Evolutionary conservation across 2,888 invertebrate species (phyloP).

Genomic region (Arrhopalites spinosus): DNA sequence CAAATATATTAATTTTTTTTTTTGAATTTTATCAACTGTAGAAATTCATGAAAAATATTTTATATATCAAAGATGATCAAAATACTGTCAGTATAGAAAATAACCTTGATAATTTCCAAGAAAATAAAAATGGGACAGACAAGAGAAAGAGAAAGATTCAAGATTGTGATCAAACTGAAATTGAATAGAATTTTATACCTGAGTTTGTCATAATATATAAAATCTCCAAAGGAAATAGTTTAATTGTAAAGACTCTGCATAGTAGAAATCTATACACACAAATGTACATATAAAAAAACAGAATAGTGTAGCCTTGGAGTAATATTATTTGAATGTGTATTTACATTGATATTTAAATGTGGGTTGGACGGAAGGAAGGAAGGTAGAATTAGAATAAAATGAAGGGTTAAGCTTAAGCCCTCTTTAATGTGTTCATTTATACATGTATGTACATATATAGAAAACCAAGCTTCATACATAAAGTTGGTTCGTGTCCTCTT

Average conservation of each 20-base stretch:
- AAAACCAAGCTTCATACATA: neutral
- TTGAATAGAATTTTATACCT: too few species aligned
- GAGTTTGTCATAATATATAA: too few species aligned
- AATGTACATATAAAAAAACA: neutral
- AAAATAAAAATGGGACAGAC: too few species aligned
- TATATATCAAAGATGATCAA: too few species aligned
- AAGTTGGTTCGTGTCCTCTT: slow-evolving; percentile 25
- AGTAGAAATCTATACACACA: neutral
- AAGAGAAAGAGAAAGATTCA: too few species aligned
- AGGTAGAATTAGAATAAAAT: slow-evolving; percentile 34
- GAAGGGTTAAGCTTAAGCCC: slow-evolving; percentile 29
- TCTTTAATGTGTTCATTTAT: neutral
- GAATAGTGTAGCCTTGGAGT: neutral
- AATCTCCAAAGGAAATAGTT: neutral
- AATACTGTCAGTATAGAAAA: too few species aligned
- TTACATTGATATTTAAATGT: slow-evolving; percentile 33
- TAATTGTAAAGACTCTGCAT: neutral
- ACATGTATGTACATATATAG: neutral
- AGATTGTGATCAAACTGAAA: too few species aligned
- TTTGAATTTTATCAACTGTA: too few species aligned
- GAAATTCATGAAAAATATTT: too few species aligned
- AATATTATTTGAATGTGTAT: neutral
- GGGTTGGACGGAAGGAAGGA: slow-evolving; percentile 23
- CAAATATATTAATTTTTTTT: too few species aligned
- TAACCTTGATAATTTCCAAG: too few species aligned